These are phyloP conservation scores for Eciton burchellii DNA, from an alignment of 1,140 invertebrate genomes.

Conservation along the genomic window DNA sequence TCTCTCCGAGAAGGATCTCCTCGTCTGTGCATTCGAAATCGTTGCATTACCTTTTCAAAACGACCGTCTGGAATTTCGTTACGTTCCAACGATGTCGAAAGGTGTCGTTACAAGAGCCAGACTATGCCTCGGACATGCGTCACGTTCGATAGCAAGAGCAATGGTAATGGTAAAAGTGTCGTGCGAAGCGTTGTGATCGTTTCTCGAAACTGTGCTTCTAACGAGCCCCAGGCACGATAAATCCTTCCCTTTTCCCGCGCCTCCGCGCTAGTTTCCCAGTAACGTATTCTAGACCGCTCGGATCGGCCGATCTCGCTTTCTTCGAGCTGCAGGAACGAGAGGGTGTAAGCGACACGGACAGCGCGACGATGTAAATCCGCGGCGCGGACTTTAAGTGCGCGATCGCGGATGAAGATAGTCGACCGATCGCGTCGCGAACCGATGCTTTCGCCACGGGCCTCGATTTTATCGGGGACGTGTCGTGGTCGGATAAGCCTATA, in stretches of 20 bases:
- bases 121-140: conserved; percentile 18
- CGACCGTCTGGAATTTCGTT: conserved; percentile 23
- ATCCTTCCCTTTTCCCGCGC: neutral
- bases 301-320: conserved; percentile 10
- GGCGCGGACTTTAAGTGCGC: conserved; percentile 65
- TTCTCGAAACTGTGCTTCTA: conserved; percentile 34
- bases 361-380: conserved; percentile 67
- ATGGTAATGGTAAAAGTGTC: conserved; percentile 11
- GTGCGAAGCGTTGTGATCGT: conserved; percentile 14
- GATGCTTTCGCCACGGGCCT: conserved; percentile 45
- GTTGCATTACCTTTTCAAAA: neutral
- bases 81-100: conserved; percentile 23
- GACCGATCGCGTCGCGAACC: conserved; percentile 10
- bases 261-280: conserved; percentile 1
- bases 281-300: conserved; percentile 3
- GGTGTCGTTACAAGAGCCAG: conserved; percentile 7
- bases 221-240: conserved; percentile 19
- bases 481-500: conserved; percentile 48
- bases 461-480: conserved; percentile 69
- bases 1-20: neutral
- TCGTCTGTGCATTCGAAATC: neutral
- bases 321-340: neutral
- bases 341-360: conserved; percentile 1
- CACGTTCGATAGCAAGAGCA: conserved; percentile 10
- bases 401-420: conserved; percentile 70